A percentile compares a stretch with the other conserved stretches of the same genome.
Evolutionary conservation across 2,113 vertebrate species (phyloP).

Genomic region (Zootoca vivipara): DNA sequence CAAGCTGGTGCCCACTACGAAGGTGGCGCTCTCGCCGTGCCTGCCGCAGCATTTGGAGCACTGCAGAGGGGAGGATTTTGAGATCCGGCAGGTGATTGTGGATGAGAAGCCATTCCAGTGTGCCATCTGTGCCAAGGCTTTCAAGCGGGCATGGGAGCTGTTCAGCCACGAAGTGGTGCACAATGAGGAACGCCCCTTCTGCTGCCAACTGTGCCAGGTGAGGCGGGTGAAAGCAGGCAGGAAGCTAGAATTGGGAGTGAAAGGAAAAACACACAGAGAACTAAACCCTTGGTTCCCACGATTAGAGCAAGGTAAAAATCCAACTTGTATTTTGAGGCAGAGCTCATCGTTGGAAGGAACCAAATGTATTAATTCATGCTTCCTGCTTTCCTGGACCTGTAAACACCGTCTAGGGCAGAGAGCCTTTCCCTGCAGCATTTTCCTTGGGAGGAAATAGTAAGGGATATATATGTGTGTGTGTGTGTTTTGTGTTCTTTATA

Average conservation of each 20-base stretch:
- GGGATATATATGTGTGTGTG: not conserved
- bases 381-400: not conserved
- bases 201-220: conserved; percentile 48
- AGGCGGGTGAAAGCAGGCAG: not conserved
- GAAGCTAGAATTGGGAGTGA: not conserved
- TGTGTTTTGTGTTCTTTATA: not conserved
- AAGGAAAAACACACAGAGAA: not conserved
- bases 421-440: not conserved
- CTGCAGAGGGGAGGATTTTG: not conserved
- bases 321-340: not conserved
- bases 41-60: not conserved
- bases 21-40: accelerated
- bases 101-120: conserved; percentile 60
- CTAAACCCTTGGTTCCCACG: not conserved
- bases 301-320: not conserved
- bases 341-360: not conserved
- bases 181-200: conserved; percentile 60
- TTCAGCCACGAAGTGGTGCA: conserved; percentile 69
- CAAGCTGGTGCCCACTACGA: conserved; percentile 46
- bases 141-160: conserved; percentile 68
- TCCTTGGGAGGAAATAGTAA: not conserved
- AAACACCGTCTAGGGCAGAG: not conserved
- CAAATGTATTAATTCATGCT: not conserved
- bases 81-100: conserved; percentile 50
- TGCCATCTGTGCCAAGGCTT: conserved; percentile 39